Evolutionary conservation across 2,888 invertebrate species (phyloP).

Genomic region (Prosapia bicincta): DNA sequence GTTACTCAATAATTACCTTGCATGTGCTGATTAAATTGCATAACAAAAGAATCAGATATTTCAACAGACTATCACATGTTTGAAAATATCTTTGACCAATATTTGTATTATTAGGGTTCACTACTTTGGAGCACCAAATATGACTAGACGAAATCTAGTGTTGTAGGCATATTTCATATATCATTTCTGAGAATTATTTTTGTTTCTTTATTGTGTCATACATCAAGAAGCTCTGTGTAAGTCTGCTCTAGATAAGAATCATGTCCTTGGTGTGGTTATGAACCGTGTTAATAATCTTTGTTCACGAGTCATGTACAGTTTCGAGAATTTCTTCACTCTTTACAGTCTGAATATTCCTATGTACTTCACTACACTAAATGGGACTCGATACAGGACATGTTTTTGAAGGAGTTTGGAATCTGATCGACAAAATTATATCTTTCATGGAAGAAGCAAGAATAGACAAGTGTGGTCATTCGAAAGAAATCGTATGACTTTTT

Average conservation of each 20-base stretch:
- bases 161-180: too few species aligned
- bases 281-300: not conserved
- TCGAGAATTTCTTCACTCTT: not conserved
- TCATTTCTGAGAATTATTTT: not conserved
- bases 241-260: not conserved
- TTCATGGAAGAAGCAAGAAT: too few species aligned
- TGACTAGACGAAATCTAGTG: not conserved
- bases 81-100: not conserved
- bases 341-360: not conserved
- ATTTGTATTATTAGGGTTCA: not conserved
- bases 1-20: not conserved
- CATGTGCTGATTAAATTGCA: not conserved
- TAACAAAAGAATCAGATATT: not conserved
- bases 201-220: not conserved
- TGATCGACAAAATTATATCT: not conserved
- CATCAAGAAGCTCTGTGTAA: too few species aligned
- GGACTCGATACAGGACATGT: not conserved
- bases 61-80: too few species aligned
- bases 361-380: not conserved
- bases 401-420: not conserved
- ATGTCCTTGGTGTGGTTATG: not conserved
- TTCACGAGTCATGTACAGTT: not conserved
- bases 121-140: not conserved
- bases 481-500: too few species aligned
- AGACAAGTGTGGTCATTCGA: too few species aligned